Conservation (phyloP, 2,113 vertebrate genomes). For the Apteryx owenii region DNA sequence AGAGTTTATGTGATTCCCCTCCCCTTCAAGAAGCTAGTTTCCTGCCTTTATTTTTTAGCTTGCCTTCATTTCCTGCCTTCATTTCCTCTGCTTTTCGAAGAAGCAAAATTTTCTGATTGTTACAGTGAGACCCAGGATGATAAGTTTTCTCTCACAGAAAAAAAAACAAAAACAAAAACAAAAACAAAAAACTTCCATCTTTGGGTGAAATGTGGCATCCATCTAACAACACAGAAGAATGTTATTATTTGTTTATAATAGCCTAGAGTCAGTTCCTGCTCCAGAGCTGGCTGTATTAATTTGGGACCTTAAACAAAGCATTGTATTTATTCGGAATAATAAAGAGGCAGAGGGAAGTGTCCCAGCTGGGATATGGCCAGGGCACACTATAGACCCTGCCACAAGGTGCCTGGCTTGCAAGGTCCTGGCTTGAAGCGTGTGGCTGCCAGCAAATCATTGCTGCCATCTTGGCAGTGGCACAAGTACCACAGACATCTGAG, state of each 20-base stretch:
- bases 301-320: background rate
- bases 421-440: background rate
- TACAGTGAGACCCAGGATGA: background rate
- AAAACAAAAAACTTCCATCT: background rate
- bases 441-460: conserved; percentile 32
- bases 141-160: background rate
- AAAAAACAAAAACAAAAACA: background rate
- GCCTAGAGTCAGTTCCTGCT: background rate
- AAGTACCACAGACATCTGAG: background rate
- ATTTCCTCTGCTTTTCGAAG: conserved; percentile 12
- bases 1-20: background rate
- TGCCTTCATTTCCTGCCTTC: background rate
- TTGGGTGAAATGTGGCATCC: background rate
- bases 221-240: background rate
- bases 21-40: background rate
- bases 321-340: background rate
- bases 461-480: conserved; percentile 5
- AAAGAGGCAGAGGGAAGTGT: background rate
- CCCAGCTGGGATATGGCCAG: background rate
- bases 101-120: background rate
- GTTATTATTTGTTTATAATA: background rate
- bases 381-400: background rate
- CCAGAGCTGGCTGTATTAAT: background rate
- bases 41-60: background rate
- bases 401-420: background rate